Evolutionary conservation across 2,113 vertebrate species (phyloP), one percentile per base, ranked within the genome.

Genomic region (Genyomyrus donnyi): DNA sequence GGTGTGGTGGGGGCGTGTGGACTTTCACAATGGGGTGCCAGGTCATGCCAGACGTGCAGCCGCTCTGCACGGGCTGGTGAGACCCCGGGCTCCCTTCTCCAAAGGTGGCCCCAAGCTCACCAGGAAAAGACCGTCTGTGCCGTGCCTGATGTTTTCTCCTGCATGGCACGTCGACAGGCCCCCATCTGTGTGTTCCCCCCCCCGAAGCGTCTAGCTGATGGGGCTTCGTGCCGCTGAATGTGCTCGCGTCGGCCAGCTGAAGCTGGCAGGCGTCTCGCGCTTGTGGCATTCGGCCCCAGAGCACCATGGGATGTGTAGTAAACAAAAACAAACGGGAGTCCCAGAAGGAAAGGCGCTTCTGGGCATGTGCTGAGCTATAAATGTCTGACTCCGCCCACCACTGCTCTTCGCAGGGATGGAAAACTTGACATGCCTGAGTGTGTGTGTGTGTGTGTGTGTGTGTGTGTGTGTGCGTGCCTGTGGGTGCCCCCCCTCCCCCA

Each of bases 221-320:
- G 49, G 85, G 48, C 48, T 50, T 27, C 9, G 9, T n/a, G 13
- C 3, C 1, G 1, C 49, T 19, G 46, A 53, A 87, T 53, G 85
- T 11, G 49, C 27, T 49, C 13, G 2, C 15, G 3, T n/a, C 6
- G 24, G 42, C 45, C 2, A 21, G 19, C 45, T n/a, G 21, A 11
- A 2, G 83, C 80, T 21, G 42, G 42, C 17, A n/a, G 80, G 21
- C 42, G 3, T 86, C 48, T 50, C 11, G 42, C n/a, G 5, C n/a
- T 56, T 50, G 27, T 52, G 46, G 48, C 49, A 31, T 52, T 53
- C 85, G 17, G 27, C 42, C 39, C 35, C 45, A 48, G 45, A 45
- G 83, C 83, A 85, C 45, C 45, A 52, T 87, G 85, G 85, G 85
- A 87, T n/a, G 45, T 87, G 85, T 87, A 87, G 85, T 87, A 52